Base-by-base conservation (phyloP, 1,140 invertebrate genomes). In the Paraescarpia echinospica region DNA sequence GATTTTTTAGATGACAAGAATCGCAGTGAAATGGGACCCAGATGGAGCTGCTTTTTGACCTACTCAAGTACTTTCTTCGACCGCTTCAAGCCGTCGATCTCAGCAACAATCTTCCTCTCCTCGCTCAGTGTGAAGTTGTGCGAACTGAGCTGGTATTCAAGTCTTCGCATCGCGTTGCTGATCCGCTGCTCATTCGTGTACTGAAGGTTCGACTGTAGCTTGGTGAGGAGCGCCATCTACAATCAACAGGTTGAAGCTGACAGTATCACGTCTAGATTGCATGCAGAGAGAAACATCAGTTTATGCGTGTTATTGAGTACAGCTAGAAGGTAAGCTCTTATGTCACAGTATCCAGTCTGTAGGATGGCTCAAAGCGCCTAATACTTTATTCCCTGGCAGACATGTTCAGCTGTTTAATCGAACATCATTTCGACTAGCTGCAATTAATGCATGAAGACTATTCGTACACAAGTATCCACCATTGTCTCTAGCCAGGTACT, bases 41-140 rank as follows among this genome's bases (percentile, higher is more conserved):
- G 0, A 27, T 77, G 59, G 59, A 6, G 18, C 33, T 88, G 33
- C 14, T 33, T 14, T 33, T 12, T 93, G 33, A 94, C 94, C 92
- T 94, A 96, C 95, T 91, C 94, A 27, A 96, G 92, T 48, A 93
- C 93, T 94, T 95, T 96, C 93, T 96, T 96, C 34, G 96, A 96
- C 89, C 95, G 94, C 89, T 95, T 95, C 51, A 96, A 93, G 35
- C 94, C 94, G 93, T 96, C 95, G 59, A 96, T 95, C 94, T 96
- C 96, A 48, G 94, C 94, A 33, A 96, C 95, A 92, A 96, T 96
- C 93, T 95, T 96, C 92, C 95, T 95, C 93, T 96, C 96, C 92
- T 96, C 95, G 12, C 94, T 93, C 35, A 96, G 93, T 91, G 94
- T 95, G 93, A 95, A 96, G 91, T 95, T 95, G 90, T 94, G 94